Evolutionary conservation across 2,113 vertebrate species (phyloP).

Genomic region (Tricholaema leucomelas): DNA sequence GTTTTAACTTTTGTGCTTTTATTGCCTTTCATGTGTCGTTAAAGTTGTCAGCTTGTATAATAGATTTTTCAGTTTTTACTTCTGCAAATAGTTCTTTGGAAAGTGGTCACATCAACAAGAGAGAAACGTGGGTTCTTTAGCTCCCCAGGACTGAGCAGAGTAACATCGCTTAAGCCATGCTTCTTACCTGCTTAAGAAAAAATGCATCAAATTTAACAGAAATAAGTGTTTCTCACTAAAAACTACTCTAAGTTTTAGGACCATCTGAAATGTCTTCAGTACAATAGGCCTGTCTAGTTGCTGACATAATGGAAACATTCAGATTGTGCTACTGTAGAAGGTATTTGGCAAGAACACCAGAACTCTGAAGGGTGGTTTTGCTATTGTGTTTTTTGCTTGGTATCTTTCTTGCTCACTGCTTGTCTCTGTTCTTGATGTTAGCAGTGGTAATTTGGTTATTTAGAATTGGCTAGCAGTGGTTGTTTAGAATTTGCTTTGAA

Average conservation of each 20-base stretch:
- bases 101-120: background rate
- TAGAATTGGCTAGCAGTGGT: background rate
- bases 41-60: background rate
- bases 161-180: background rate
- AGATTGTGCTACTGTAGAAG: background rate
- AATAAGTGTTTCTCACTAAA: background rate
- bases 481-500: conserved; percentile 46
- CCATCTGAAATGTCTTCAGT: background rate
- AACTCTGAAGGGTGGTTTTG: background rate
- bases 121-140: background rate
- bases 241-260: background rate
- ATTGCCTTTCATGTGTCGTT: background rate
- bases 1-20: background rate
- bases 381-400: background rate
- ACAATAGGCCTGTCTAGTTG: background rate
- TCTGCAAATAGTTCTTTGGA: background rate
- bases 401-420: background rate
- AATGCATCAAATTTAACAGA: background rate
- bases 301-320: background rate
- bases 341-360: background rate
- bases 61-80: background rate
- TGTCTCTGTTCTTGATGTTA: conserved; percentile 5
- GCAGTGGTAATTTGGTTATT: background rate
- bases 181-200: background rate
- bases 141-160: background rate